phyloP scores from a whole-genome alignment of 2,888 invertebrate genomes.

The Agonopterix arenella region DNA sequence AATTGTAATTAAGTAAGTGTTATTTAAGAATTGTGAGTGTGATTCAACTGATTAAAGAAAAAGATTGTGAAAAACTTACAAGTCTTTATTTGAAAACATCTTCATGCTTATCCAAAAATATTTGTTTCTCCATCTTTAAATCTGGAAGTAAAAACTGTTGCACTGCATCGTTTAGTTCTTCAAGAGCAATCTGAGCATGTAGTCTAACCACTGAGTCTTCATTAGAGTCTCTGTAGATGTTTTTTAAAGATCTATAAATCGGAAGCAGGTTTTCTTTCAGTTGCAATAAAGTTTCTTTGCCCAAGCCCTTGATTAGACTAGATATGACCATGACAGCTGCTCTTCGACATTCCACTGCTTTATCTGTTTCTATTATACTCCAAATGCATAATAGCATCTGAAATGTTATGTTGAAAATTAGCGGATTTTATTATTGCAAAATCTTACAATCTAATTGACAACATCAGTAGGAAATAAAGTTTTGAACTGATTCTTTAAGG shows the following conservation, averaged over 20 bases:
- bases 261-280: conserved; percentile 81
- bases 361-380: conserved; percentile 82
- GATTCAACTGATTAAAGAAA: conserved; percentile 10
- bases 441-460: too few relatives aligned
- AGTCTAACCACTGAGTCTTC: conserved; percentile 82
- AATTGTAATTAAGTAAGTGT: too few relatives aligned
- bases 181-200: conserved; percentile 86
- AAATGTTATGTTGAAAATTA: conserved; percentile 14
- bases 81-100: conserved; percentile 21
- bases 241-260: conserved; percentile 83
- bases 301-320: conserved; percentile 84
- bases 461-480: too few relatives aligned
- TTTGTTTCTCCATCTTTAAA: conserved; percentile 75
- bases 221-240: conserved; percentile 76
- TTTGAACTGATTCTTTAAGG: too few relatives aligned
- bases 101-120: conserved; percentile 42
- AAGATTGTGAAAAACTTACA: conserved; percentile 8
- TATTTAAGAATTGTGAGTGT: conserved; percentile 8
- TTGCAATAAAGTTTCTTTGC: conserved; percentile 80
- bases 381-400: conserved; percentile 85
- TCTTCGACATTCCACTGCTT: conserved; percentile 83
- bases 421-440: too few relatives aligned
- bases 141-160: conserved; percentile 77
- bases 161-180: conserved; percentile 84
- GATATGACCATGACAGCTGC: conserved; percentile 88